Conservation (phyloP, 2,888 invertebrate genomes). For the Troilus luridus region DNA sequence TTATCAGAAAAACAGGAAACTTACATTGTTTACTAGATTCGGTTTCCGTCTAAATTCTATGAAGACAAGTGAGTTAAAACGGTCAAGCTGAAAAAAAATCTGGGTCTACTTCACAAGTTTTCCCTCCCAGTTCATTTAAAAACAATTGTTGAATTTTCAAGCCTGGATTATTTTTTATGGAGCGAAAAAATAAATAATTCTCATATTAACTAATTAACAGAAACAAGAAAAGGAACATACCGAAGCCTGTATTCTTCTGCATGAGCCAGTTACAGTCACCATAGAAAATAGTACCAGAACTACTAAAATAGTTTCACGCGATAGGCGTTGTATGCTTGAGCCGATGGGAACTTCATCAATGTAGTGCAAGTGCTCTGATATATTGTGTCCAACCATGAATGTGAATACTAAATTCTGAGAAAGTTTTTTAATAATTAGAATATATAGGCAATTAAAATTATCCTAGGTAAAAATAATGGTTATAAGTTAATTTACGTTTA, state of each 20-base stretch:
- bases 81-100: neutral
- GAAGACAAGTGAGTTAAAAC: neutral
- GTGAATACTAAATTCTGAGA: neutral
- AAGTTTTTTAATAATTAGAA: neutral
- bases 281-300: neutral
- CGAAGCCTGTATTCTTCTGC: neutral
- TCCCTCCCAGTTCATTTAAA: too few species aligned
- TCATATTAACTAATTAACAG: too few species aligned
- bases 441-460: too few species aligned
- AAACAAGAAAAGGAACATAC: neutral
- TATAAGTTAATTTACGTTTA: too few species aligned
- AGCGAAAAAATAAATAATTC: too few species aligned
- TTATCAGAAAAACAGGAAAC: neutral
- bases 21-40: neutral
- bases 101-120: too few species aligned
- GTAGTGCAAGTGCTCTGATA: neutral
- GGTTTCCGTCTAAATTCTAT: neutral
- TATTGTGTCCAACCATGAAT: neutral
- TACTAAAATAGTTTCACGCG: neutral
- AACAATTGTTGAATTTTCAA: too few species aligned
- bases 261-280: neutral
- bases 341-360: neutral
- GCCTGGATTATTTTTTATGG: too few species aligned
- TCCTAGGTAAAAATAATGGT: too few species aligned
- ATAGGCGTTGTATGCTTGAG: neutral